Evolutionary conservation across 2,888 invertebrate species (phyloP).

Genomic region (Apantesis nais): DNA sequence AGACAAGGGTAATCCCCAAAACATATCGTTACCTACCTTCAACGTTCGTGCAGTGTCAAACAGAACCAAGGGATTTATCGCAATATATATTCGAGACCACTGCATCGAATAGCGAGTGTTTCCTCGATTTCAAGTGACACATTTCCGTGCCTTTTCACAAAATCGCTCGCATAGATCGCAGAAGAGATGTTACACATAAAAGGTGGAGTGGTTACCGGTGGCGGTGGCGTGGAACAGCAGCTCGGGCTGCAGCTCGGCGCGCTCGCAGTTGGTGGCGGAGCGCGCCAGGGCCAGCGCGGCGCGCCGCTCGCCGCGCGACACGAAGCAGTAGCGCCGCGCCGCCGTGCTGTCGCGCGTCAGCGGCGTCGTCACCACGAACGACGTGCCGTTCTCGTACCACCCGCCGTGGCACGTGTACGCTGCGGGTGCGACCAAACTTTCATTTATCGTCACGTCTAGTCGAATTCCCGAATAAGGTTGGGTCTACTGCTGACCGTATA

Average conservation of each 20-base stretch:
- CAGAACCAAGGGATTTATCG: neutral
- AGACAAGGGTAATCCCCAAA: neutral
- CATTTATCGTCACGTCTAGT: too few species aligned
- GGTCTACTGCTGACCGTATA: too few species aligned
- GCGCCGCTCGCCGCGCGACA: conserved; percentile 89
- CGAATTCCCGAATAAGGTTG: too few species aligned
- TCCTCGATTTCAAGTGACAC: too few species aligned
- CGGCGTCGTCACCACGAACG: conserved; percentile 93
- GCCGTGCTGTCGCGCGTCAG: conserved; percentile 88
- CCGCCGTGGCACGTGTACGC: conserved; percentile 96
- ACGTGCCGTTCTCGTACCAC: conserved; percentile 95
- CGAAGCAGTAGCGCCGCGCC: conserved; percentile 91
- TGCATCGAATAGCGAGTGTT: too few species aligned
- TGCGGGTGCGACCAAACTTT: conserved; percentile 59
- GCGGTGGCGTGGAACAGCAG: conserved; percentile 90
- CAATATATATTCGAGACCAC: too few species aligned
- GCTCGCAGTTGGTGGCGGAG: conserved; percentile 88
- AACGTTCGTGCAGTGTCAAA: neutral
- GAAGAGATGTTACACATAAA: neutral
- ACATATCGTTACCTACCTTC: neutral
- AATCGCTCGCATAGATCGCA: neutral
- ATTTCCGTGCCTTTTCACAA: neutral
- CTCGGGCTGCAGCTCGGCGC: conserved; percentile 75
- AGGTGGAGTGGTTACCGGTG: conserved; percentile 77
- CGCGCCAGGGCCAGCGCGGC: conserved; percentile 84